Evolutionary conservation across 2,113 vertebrate species (phyloP), one percentile per base, ranked within the genome.

Genomic region (Albula glossodonta): DNA sequence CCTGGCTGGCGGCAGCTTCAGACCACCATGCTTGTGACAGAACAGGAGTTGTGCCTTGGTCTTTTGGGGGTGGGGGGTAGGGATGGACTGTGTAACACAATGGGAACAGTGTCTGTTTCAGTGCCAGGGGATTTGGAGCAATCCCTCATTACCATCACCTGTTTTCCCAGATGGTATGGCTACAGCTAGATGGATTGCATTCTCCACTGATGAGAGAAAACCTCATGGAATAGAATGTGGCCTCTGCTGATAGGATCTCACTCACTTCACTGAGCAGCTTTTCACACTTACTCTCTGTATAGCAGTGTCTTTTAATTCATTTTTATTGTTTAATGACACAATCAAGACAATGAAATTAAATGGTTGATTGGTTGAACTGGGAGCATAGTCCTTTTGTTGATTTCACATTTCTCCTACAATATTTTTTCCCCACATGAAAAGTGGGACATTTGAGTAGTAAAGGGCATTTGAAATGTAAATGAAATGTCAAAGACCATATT

Each of bases 141-240:
- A 88, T 91, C 90, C 94, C 93, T 95, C 94, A 95, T 95, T 96
- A 95, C 92, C 88, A 89, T 94, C 93, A 93, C 93, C 93, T 95
- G 93, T 93, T 94, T 91, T 89, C 93, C 92, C 94, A 95, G 92
- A 94, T 94, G 93, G 92, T 91, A 86, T 90, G 92, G 91, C 93
- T 91, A 92, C 89, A 88, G 89, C 93, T 88, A 88, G 91, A 89
- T 88, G 91, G 91, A 91, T 88, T 87, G 56, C 83, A 66, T 86
- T 88, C 86, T 56, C 60, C 81, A 90, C 87, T 93, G 93, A 93
- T 94, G 93, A 94, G 94, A 93, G 90, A 91, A 90, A 88, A 86
- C 86, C 84, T 92, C 90, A 89, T 83, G 86, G 89, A 89, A 90
- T 89, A 88, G 90, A 93, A 92, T 92, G 92, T 92, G 90, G 90